Base-by-base conservation (phyloP, 92 coral and sea anemone genomes). In the Porites lobata region DNA sequence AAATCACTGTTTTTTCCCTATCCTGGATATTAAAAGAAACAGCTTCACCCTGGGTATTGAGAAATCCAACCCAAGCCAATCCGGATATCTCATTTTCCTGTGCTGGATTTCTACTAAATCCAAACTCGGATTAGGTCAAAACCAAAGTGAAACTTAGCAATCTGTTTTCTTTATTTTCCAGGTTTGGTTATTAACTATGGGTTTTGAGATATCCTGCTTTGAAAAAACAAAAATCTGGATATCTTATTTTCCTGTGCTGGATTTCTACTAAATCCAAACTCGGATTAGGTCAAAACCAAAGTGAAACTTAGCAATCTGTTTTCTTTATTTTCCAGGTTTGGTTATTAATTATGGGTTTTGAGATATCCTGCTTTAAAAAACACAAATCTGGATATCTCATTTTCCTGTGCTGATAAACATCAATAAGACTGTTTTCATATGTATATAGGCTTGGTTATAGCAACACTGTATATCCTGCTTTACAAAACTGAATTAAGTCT, bases 151-250 rank as follows among this genome's bases (percentile, higher is more conserved):
- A 75, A 52, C 79, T 75, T 2, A 75, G 79, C 22, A 52, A 75
- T 75, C 64, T 8, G 47, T 56, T 75, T 53, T 75, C 79, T 75
- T 75, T 75, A 56, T 75, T 75, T 12, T 75, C 79, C 65, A 75
- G 79, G 79, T 75, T 75, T 75, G 79, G 79, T 75, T 75, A 75
- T 75, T 75, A 75, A 75, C 32, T 52, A 75, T 52, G 79, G 79
- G 79, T 75, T 74, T 74, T 47, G 63, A 74, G 78, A 74, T 74
- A 74, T 74, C 78, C 78, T 51, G 62, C 79, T 74, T 74, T 51
- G 78, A 74, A 50, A 20, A 75, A 75, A 75, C 64, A 75, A 50
- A 13, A 75, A 75, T 75, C 65, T 75, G 79, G 79, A 75, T 75
- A 75, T 75, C 65, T 56, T 2, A 22, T 50, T 69, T 70, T 32